These are phyloP conservation scores for Chaenodraco wilsoni DNA, from an alignment of 2,797 vertebrate species.

Conservation along the genomic window DNA sequence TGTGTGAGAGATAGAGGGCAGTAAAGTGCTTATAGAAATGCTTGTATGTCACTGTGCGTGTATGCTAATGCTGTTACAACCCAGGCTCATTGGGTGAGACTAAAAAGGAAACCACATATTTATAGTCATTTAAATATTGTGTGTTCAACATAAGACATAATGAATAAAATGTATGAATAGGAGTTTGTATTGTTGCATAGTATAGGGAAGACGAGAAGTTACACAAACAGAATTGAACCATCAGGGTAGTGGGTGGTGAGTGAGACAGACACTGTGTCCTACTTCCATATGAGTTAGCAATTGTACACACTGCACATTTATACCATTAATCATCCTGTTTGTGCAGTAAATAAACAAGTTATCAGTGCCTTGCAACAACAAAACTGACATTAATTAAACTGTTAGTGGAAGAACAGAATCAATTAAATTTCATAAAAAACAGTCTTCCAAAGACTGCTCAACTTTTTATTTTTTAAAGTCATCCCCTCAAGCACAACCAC, in stretches of 20 bases:
- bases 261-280: background rate
- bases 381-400: background rate
- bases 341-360: background rate
- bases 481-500: too few species aligned
- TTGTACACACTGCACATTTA: background rate
- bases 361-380: background rate
- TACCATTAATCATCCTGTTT: background rate
- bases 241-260: background rate
- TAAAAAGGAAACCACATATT: background rate
- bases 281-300: background rate
- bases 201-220: background rate
- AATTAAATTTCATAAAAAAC: background rate
- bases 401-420: background rate
- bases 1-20: constrained; percentile 21
- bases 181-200: background rate
- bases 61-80: constrained; percentile 10
- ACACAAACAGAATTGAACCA: background rate
- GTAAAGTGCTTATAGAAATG: background rate
- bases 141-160: background rate
- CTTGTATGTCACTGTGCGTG: background rate
- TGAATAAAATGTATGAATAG: background rate
- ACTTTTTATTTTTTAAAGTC: too few species aligned
- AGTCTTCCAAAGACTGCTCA: background rate
- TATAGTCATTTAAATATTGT: background rate
- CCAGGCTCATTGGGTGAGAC: background rate